Percentiles rank a stretch among this genome's conserved stretches.
Evolutionary conservation across 37 sponge, comb jelly and placozoan genomes (phyloP).

Genomic region (Ianthella basta): DNA sequence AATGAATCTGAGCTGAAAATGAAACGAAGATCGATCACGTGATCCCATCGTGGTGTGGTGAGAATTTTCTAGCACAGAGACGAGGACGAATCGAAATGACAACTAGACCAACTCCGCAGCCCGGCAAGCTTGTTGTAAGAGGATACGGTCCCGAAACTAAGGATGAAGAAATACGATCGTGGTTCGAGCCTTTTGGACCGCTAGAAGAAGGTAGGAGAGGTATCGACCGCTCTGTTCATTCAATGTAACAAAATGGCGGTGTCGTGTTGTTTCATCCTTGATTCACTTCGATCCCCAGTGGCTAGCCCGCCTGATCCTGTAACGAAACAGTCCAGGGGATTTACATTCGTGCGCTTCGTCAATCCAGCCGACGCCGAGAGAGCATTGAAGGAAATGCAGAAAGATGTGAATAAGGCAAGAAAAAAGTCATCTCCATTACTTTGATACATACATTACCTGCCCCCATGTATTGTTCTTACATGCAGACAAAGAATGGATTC

Average conservation of each 20-base stretch:
- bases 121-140: constrained; percentile 20
- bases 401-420: too few species aligned
- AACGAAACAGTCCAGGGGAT: constrained; percentile 6
- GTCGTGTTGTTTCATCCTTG: background rate
- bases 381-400: constrained; percentile 15
- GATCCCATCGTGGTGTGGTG: too few species aligned
- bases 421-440: too few species aligned
- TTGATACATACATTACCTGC: too few species aligned
- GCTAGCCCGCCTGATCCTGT: constrained; percentile 28
- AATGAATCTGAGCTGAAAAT: too few species aligned
- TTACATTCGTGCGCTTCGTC: constrained; percentile 11
- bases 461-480: too few species aligned
- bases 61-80: too few species aligned
- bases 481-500: constrained; percentile 1
- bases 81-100: constrained; percentile 21
- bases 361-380: constrained; percentile 20
- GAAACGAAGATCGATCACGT: too few species aligned
- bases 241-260: too few species aligned
- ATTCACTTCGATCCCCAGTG: background rate
- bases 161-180: constrained; percentile 4
- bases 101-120: background rate
- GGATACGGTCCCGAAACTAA: constrained; percentile 3
- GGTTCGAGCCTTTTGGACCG: constrained; percentile 23
- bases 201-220: constrained; percentile 29
- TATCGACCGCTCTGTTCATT: background rate